These are phyloP conservation scores for Melanogrammus aeglefinus DNA, from an alignment of 2,797 vertebrate genomes.

Conservation along the genomic window DNA sequence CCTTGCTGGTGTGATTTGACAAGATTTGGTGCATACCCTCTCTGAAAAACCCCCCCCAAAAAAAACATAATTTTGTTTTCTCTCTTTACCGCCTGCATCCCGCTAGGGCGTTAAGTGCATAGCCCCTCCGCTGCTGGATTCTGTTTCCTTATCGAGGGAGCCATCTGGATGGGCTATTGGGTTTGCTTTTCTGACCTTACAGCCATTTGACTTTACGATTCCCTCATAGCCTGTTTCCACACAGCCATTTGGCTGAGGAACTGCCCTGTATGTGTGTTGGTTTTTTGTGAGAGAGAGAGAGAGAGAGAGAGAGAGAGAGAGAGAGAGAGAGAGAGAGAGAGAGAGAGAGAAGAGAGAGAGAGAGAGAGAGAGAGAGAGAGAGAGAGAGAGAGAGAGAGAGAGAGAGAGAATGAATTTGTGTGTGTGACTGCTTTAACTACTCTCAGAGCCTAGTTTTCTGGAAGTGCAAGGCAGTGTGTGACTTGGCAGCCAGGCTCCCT, in stretches of 20 bases:
- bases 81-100: neutral
- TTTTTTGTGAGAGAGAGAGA: slow-evolving; percentile 6
- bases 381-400: too few relatives aligned
- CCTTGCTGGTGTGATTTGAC: neutral
- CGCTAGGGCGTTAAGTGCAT: slow-evolving; percentile 2
- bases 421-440: slow-evolving; percentile 40
- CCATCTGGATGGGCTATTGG: slow-evolving; percentile 61
- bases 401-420: too few relatives aligned
- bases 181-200: slow-evolving; percentile 50
- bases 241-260: slow-evolving; percentile 61
- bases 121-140: slow-evolving; percentile 6
- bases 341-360: too few relatives aligned
- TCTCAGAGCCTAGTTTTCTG: slow-evolving; percentile 52
- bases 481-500: slow-evolving; percentile 57
- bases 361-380: too few relatives aligned
- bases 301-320: too few relatives aligned
- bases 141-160: slow-evolving; percentile 21
- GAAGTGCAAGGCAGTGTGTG: slow-evolving; percentile 68
- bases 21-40: neutral
- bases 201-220: slow-evolving; percentile 61
- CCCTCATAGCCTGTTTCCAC: slow-evolving; percentile 62
- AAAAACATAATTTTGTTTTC: neutral
- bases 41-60: neutral
- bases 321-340: too few relatives aligned
- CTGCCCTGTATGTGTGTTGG: slow-evolving; percentile 49